Conservation (phyloP, 2,113 vertebrate species). For the Lophochroa leadbeateri region DNA sequence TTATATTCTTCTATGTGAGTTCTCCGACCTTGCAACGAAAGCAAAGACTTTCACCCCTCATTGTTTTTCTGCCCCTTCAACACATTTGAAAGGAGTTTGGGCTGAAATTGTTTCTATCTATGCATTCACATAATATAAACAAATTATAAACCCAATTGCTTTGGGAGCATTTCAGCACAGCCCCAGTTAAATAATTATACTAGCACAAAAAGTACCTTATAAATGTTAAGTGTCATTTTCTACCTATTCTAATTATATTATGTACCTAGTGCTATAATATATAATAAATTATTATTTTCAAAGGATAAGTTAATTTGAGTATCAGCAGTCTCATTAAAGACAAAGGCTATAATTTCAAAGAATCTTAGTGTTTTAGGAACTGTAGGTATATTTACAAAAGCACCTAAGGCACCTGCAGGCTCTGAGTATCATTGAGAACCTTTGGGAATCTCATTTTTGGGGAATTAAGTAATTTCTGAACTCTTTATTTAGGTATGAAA, state of each 20-base stretch:
- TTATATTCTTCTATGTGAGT: neutral
- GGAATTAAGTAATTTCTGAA: neutral
- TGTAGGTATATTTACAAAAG: neutral
- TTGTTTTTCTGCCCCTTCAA: neutral
- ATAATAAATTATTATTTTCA: constrained; percentile 11
- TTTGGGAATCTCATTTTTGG: neutral
- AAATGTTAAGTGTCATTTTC: constrained; percentile 8
- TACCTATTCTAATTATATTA: constrained; percentile 13
- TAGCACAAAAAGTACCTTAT: neutral
- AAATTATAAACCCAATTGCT: neutral
- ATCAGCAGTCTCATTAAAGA: neutral
- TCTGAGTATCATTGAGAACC: neutral
- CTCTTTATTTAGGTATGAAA: neutral
- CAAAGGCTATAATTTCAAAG: neutral
- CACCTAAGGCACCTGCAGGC: neutral
- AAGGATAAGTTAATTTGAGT: neutral
- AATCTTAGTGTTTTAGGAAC: neutral
- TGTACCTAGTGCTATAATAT: neutral
- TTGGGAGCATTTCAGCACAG: neutral
- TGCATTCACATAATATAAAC: neutral
- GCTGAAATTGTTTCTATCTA: neutral
- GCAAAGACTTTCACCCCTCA: neutral
- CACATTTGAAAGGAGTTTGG: neutral
- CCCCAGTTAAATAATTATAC: constrained; percentile 13
- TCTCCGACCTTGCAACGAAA: neutral